Percentiles rank a stretch among this genome's conserved stretches.
These are phyloP conservation scores for Tragelaphus strepsiceros DNA, from an alignment of 2,113 vertebrate genomes.

Conservation along the genomic window DNA sequence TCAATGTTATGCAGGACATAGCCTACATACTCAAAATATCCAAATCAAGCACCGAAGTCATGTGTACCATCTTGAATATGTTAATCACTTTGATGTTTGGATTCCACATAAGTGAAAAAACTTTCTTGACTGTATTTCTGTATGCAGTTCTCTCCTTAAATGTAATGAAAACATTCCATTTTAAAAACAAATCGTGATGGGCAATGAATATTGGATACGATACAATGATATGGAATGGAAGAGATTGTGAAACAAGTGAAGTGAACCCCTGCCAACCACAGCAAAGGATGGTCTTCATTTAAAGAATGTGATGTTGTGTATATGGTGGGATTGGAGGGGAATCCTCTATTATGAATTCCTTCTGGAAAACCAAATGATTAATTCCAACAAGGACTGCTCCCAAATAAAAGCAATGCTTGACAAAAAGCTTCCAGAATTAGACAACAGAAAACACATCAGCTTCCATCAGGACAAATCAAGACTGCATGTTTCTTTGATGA, in stretches of 20 bases:
- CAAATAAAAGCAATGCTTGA: background rate
- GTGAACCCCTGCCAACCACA: background rate
- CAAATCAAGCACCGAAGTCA: background rate
- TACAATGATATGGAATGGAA: background rate
- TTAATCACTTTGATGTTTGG: background rate
- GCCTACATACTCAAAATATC: background rate
- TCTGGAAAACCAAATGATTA: background rate
- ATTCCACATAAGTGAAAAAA: background rate
- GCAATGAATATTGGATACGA: background rate
- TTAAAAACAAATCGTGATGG: background rate
- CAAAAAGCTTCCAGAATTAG: background rate
- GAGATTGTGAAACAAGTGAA: background rate
- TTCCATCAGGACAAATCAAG: background rate
- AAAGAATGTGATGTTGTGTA: background rate
- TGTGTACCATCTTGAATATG: background rate
- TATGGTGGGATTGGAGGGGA: background rate
- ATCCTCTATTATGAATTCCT: background rate
- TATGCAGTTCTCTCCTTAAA: background rate
- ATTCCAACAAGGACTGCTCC: background rate
- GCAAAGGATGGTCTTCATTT: background rate
- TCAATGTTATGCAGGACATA: background rate
- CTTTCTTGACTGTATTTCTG: background rate
- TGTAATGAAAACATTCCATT: background rate
- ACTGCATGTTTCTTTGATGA: background rate
- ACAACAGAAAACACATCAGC: background rate